These are phyloP conservation scores for Telmatherina bonti DNA, from an alignment of 2,797 vertebrate species.

Conservation along the genomic window DNA sequence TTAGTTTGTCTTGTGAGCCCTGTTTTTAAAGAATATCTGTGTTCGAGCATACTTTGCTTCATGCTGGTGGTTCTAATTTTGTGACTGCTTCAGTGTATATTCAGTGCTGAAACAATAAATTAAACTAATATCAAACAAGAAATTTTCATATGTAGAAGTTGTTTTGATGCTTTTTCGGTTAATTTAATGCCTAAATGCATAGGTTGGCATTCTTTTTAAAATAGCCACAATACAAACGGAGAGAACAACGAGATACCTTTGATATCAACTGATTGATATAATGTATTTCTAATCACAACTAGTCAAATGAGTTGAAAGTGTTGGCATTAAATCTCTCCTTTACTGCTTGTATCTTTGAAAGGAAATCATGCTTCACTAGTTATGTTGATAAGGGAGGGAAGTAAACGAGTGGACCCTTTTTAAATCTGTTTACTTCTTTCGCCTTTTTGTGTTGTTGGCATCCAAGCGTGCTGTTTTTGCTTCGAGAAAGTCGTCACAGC, in stretches of 20 bases:
- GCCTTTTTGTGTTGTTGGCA: constrained; percentile 44
- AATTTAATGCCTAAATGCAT: background rate
- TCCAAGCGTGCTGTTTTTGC: constrained; percentile 34
- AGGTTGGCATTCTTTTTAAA: background rate
- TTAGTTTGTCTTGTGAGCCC: too few species aligned
- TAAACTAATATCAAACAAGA: background rate
- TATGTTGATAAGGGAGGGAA: constrained; percentile 13
- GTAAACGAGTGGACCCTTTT: constrained; percentile 60
- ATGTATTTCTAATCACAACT: too few species aligned
- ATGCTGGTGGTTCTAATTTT: background rate
- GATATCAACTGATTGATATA: too few species aligned
- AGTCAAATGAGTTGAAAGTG: too few species aligned
- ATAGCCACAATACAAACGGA: background rate
- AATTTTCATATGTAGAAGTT: background rate
- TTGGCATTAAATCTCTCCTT: background rate
- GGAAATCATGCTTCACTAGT: background rate
- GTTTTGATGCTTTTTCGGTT: background rate
- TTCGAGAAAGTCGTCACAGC: constrained; percentile 3
- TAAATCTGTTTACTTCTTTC: constrained; percentile 23
- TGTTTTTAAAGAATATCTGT: too few species aligned
- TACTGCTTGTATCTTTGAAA: constrained; percentile 7
- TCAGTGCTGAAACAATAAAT: background rate
- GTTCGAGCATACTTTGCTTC: background rate
- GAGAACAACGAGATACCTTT: background rate
- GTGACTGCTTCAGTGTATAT: background rate